phyloP scores from a whole-genome alignment of 2,888 invertebrate genomes.

The Mylabris sibirica region DNA sequence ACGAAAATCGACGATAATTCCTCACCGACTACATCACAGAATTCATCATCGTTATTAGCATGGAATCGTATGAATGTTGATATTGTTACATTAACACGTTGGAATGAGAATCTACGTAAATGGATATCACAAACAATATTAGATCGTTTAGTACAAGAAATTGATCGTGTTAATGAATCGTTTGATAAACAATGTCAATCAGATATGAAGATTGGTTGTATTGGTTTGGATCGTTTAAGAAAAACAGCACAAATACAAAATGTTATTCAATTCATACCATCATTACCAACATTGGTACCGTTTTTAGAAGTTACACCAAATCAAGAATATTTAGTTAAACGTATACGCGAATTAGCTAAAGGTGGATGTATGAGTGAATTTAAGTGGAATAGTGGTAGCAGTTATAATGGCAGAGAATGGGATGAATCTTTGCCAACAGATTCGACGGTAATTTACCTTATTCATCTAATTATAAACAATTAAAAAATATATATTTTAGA shows the following conservation, averaged over 20 bases:
- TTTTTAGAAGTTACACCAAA: conserved; percentile 84
- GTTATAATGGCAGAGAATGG: conserved; percentile 78
- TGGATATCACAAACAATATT: conserved; percentile 89
- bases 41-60: conserved; percentile 57
- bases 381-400: conserved; percentile 85
- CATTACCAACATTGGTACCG: conserved; percentile 71
- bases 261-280: conserved; percentile 65
- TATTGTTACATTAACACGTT: conserved; percentile 75
- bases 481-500: conserved; percentile 64
- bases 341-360: conserved; percentile 79
- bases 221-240: conserved; percentile 76
- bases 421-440: conserved; percentile 86
- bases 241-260: conserved; percentile 72
- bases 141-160: conserved; percentile 76
- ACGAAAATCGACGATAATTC: conserved; percentile 60
- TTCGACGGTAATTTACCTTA: conserved; percentile 69
- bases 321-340: conserved; percentile 84
- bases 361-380: conserved; percentile 90
- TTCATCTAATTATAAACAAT: background rate
- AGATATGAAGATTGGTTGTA: conserved; percentile 72
- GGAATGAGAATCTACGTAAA: conserved; percentile 82
- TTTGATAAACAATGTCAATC: conserved; percentile 74
- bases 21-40: conserved; percentile 60
- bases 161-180: conserved; percentile 74
- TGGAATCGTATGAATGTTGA: conserved; percentile 73